Conservation (phyloP, 2,797 vertebrate genomes). For the Alcedo quadribrachys region DNA sequence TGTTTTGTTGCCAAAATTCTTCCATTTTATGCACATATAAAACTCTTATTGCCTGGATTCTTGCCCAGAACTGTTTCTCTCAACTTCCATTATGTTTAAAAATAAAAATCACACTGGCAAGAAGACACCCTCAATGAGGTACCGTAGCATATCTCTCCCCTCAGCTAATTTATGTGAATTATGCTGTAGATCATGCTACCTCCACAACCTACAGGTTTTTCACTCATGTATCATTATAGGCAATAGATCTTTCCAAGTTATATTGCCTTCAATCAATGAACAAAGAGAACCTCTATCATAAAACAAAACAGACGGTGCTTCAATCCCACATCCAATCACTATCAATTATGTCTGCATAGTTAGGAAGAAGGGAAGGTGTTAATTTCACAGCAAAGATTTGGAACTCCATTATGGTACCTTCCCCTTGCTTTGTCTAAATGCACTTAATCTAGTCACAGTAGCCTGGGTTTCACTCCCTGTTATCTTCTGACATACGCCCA, state of each 20-base stretch:
- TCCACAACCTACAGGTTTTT: conserved; percentile 26
- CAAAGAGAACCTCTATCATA: not conserved
- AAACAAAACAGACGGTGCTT: conserved; percentile 20
- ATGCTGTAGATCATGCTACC: conserved; percentile 6
- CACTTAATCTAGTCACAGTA: not conserved
- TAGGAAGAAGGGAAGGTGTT: not conserved
- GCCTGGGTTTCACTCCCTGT: not conserved
- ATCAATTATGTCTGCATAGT: conserved; percentile 8
- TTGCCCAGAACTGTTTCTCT: conserved; percentile 59
- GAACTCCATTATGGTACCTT: not conserved
- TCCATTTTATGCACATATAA: conserved; percentile 37
- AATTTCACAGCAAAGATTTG: conserved; percentile 20
- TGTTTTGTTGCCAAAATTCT: conserved; percentile 51
- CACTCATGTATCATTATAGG: conserved; percentile 13
- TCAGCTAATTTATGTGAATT: conserved; percentile 40
- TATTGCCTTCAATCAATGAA: not conserved
- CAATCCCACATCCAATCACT: not conserved
- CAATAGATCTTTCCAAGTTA: conserved; percentile 9
- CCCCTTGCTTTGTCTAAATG: not conserved
- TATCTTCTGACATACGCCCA: not conserved
- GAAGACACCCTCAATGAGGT: conserved; percentile 29
- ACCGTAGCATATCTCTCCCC: not conserved
- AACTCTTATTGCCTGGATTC: conserved; percentile 19
- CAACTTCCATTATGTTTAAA: conserved; percentile 63
- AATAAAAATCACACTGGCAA: conserved; percentile 42